Evolutionary conservation across 2,113 vertebrate genomes (phyloP).

Genomic region (Tympanuchus pallidicinctus): DNA sequence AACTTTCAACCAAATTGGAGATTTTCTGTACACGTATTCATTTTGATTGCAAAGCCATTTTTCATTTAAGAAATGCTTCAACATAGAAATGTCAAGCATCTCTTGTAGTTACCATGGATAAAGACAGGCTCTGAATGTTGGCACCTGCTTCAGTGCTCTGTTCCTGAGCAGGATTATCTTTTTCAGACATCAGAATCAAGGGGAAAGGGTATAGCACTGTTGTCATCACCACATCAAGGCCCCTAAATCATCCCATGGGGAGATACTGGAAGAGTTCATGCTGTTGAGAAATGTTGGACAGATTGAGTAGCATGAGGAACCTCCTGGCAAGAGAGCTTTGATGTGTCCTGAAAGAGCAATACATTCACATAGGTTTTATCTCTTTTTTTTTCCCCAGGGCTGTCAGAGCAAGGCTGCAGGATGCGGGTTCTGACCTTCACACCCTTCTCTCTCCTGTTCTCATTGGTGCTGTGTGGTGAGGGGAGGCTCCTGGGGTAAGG

Average conservation of each 20-base stretch:
- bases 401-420: background rate
- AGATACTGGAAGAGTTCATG: background rate
- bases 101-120: slow-evolving; percentile 11
- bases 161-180: background rate
- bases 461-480: background rate
- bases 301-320: background rate
- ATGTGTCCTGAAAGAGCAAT: background rate
- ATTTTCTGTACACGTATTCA: background rate
- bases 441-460: background rate
- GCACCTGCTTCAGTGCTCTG: background rate
- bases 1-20: background rate
- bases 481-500: background rate
- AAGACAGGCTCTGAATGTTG: background rate
- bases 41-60: slow-evolving; percentile 20
- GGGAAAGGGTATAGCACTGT: background rate
- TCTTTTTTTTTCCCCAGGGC: background rate
- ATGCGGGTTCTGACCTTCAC: background rate
- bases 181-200: background rate
- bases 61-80: slow-evolving; percentile 21
- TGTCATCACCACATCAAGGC: background rate
- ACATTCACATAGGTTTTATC: background rate
- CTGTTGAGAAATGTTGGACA: background rate
- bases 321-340: background rate
- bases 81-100: slow-evolving; percentile 43
- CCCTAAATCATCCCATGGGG: background rate